Evolutionary conservation across 1,140 invertebrate species (phyloP).

Genomic region (Sitodiplosis mosellana): DNA sequence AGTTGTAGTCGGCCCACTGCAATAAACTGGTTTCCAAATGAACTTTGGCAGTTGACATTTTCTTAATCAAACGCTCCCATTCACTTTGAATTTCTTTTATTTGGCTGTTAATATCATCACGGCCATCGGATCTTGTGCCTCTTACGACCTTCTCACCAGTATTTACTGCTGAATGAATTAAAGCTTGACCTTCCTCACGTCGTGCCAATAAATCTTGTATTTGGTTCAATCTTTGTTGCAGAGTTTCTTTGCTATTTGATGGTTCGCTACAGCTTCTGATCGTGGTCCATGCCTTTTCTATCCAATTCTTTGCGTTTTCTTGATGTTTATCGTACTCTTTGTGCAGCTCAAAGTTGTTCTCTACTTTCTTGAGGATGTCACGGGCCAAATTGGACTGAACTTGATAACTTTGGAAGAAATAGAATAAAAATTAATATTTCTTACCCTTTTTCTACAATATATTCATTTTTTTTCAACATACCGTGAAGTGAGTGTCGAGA

Average conservation of each 20-base stretch:
- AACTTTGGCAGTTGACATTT: slow-evolving; percentile 82
- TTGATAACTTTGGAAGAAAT: slow-evolving; percentile 56
- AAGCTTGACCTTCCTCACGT: slow-evolving; percentile 78
- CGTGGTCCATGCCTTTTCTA: slow-evolving; percentile 67
- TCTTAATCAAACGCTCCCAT: slow-evolving; percentile 81
- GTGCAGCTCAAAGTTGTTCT: slow-evolving; percentile 78
- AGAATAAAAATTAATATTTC: no score
- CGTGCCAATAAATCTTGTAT: slow-evolving; percentile 64
- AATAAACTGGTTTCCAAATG: slow-evolving; percentile 77
- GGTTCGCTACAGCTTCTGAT: slow-evolving; percentile 63
- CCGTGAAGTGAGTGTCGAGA: slow-evolving; percentile 74
- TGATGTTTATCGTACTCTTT: slow-evolving; percentile 64
- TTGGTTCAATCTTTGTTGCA: slow-evolving; percentile 64
- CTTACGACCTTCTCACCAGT: slow-evolving; percentile 81
- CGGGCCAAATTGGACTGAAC: slow-evolving; percentile 78
- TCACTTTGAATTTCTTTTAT: slow-evolving; percentile 81
- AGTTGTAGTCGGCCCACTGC: slow-evolving; percentile 91
- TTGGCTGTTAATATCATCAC: slow-evolving; percentile 70
- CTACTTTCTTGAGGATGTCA: slow-evolving; percentile 82
- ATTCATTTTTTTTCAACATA: no score
- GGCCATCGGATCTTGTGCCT: slow-evolving; percentile 73
- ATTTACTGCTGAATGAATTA: slow-evolving; percentile 77
- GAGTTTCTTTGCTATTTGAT: slow-evolving; percentile 58
- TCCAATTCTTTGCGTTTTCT: slow-evolving; percentile 68
- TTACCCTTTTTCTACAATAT: no score